phyloP scores from a whole-genome alignment of 2,797 vertebrate genomes.

The Pagetopsis macropterus region DNA sequence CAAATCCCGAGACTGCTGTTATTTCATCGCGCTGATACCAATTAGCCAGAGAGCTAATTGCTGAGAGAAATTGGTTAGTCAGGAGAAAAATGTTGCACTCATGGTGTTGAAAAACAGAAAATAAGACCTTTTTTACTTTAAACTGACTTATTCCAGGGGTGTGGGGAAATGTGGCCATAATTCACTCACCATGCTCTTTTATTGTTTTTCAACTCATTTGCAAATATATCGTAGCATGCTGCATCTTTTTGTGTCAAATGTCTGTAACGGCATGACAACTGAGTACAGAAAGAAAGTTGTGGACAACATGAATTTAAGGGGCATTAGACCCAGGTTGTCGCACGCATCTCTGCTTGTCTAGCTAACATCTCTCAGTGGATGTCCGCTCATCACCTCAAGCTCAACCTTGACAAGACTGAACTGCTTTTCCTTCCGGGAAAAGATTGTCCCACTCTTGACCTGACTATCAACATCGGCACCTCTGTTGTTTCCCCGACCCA shows the following conservation, averaged over 20 bases:
- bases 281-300: not conserved
- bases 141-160: not conserved
- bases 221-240: not conserved
- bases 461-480: too few species aligned
- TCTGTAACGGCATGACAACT: not conserved
- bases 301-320: too few species aligned
- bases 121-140: not conserved
- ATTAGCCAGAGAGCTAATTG: conserved; percentile 73
- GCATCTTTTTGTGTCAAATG: not conserved
- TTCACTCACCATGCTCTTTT: not conserved
- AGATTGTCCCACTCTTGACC: too few species aligned
- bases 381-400: too few species aligned
- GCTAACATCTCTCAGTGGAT: too few species aligned
- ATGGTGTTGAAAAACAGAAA: conserved; percentile 21
- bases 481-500: too few species aligned
- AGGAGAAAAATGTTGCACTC: conserved; percentile 37
- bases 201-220: not conserved
- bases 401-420: too few species aligned
- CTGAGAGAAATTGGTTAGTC: conserved; percentile 37
- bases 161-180: not conserved
- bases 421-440: too few species aligned
- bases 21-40: conserved; percentile 63
- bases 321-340: too few species aligned
- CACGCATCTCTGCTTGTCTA: too few species aligned
- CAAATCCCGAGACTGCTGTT: conserved; percentile 65